Evolutionary conservation across 2,888 invertebrate species (phyloP).

Genomic region (Cryptocephalus moraei): DNA sequence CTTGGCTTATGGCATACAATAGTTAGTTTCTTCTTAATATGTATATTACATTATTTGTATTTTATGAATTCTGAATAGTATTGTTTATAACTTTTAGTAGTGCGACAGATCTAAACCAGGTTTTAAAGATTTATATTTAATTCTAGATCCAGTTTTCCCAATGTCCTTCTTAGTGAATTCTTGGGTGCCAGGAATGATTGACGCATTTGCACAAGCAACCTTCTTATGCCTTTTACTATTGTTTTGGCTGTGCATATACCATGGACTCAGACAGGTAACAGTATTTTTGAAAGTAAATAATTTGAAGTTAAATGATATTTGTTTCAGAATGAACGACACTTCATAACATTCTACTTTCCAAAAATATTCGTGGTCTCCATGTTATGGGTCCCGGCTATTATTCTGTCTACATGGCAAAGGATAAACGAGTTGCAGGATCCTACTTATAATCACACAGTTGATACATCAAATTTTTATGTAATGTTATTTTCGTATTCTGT

Average conservation of each 20-base stretch:
- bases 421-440: slow-evolving; percentile 83
- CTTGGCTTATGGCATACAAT: slow-evolving; percentile 80
- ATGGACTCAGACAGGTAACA: slow-evolving; percentile 79
- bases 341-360: slow-evolving; percentile 80
- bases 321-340: slow-evolving; percentile 73
- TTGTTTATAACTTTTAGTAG: too few species aligned
- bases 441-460: slow-evolving; percentile 81
- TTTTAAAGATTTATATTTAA: slow-evolving; percentile 1
- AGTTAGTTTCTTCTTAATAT: slow-evolving; percentile 49
- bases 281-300: background rate
- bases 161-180: slow-evolving; percentile 80
- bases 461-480: slow-evolving; percentile 73
- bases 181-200: slow-evolving; percentile 85
- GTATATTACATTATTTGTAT: too few species aligned
- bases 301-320: slow-evolving; percentile 2
- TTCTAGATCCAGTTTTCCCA: slow-evolving; percentile 87
- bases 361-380: slow-evolving; percentile 80
- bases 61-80: too few species aligned
- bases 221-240: slow-evolving; percentile 80
- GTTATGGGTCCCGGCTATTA: slow-evolving; percentile 78
- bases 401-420: slow-evolving; percentile 83
- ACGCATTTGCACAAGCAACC: slow-evolving; percentile 80
- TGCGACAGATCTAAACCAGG: too few species aligned
- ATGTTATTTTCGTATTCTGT: too few species aligned
- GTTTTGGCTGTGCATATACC: slow-evolving; percentile 94